Evolutionary conservation across 2,113 vertebrate genomes (phyloP).

Genomic region (Coregonus clupeaformis): DNA sequence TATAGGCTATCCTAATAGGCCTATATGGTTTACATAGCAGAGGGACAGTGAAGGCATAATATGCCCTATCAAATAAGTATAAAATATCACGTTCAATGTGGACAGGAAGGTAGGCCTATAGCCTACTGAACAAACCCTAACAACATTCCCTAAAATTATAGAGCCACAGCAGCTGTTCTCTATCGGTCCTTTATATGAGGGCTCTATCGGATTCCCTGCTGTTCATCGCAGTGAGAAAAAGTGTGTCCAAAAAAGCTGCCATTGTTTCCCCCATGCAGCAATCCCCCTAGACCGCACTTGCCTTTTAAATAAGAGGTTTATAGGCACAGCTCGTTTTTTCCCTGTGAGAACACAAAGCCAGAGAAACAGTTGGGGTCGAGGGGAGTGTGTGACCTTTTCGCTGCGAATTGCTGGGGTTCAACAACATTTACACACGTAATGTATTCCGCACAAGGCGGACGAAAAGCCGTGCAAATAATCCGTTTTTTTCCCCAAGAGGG

Average conservation of each 20-base stretch:
- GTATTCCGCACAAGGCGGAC: constrained; percentile 77
- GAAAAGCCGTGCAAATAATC: constrained; percentile 73
- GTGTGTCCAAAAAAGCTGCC: constrained; percentile 81
- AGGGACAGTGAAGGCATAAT: no score
- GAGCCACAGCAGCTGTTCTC: constrained; percentile 72
- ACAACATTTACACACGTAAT: constrained; percentile 83
- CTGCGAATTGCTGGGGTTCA: constrained; percentile 75
- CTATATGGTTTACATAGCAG: no score
- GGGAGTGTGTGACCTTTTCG: constrained; percentile 83
- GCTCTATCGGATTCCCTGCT: constrained; percentile 77
- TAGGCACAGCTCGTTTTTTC: constrained; percentile 75
- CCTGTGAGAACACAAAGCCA: constrained; percentile 73
- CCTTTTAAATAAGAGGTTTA: constrained; percentile 84
- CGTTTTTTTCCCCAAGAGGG: constrained; percentile 47
- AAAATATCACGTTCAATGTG: no score
- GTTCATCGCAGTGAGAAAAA: constrained; percentile 80
- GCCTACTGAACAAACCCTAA: not conserved
- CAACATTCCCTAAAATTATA: constrained; percentile 70
- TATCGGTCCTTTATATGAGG: constrained; percentile 71
- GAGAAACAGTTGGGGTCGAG: constrained; percentile 79
- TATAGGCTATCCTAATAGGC: no score
- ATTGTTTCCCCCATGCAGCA: constrained; percentile 75
- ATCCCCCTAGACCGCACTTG: constrained; percentile 74
- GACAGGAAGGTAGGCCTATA: no score
- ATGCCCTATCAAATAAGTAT: no score